Evolutionary conservation across 2,113 vertebrate genomes (phyloP).

Genomic region (Ammodramus savannarum): DNA sequence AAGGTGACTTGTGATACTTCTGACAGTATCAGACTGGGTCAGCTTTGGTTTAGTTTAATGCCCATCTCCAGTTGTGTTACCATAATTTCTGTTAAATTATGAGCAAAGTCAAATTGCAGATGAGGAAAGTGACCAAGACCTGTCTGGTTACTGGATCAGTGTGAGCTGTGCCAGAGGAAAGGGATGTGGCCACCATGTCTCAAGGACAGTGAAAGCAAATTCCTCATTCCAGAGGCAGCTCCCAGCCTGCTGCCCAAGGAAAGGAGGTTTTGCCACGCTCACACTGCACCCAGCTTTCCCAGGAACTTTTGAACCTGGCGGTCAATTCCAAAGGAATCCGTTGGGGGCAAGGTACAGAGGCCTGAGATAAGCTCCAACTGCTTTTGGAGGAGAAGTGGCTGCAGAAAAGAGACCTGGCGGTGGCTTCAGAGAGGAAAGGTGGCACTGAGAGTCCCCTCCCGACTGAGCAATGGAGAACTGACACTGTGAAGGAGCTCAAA

Average conservation of each 20-base stretch:
- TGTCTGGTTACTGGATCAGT: not conserved
- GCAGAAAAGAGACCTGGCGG: not conserved
- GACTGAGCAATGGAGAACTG: not conserved
- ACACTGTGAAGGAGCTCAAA: not conserved
- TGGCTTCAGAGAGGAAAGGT: not conserved
- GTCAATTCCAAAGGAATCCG: not conserved
- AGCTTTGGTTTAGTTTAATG: not conserved
- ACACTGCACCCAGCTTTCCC: not conserved
- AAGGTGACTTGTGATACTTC: not conserved
- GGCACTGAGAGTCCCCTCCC: not conserved
- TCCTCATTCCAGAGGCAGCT: not conserved
- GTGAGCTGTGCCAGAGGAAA: rapidly evolving
- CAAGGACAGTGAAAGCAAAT: not conserved
- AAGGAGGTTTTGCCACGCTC: not conserved
- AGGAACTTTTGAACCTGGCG: not conserved
- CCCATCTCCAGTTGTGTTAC: not conserved
- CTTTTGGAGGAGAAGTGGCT: not conserved
- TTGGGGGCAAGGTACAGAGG: not conserved
- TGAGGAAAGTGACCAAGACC: not conserved
- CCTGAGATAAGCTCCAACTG: not conserved
- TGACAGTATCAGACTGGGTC: not conserved
- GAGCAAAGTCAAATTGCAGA: not conserved
- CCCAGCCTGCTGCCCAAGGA: not conserved
- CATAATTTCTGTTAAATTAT: not conserved
- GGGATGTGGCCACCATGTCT: not conserved